These are phyloP conservation scores for Yoshiicerus persimilis DNA, from an alignment of 1,140 invertebrate species.

Conservation along the genomic window DNA sequence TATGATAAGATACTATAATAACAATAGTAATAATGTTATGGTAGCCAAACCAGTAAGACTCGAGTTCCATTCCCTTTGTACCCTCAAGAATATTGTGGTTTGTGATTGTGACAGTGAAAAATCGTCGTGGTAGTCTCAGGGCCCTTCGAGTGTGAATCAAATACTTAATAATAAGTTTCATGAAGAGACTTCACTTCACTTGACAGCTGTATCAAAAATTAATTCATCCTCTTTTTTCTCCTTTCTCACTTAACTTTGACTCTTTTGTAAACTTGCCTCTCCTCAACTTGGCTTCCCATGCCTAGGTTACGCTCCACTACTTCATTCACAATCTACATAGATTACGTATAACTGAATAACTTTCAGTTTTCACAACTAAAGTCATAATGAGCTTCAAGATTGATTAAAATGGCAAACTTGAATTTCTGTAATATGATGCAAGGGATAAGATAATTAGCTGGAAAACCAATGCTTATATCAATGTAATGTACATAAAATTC, in stretches of 20 bases:
- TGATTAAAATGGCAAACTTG: too few relatives aligned
- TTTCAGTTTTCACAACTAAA: too few relatives aligned
- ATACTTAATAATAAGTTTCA: conserved; percentile 11
- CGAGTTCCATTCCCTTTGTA: neutral
- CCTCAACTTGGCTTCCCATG: neutral
- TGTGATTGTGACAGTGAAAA: conserved; percentile 19
- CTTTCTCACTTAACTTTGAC: neutral
- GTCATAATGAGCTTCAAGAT: too few relatives aligned
- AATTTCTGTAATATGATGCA: too few relatives aligned
- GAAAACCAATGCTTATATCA: too few relatives aligned
- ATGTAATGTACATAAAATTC: too few relatives aligned
- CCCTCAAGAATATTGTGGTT: neutral
- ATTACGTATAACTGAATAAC: too few relatives aligned
- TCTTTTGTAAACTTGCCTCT: neutral
- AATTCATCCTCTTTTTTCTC: neutral
- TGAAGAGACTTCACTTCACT: neutral
- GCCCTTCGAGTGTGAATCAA: conserved; percentile 2
- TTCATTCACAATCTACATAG: neutral
- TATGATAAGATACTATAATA: neutral
- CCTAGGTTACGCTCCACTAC: neutral
- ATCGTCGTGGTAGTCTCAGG: neutral
- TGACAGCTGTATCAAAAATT: conserved; percentile 15
- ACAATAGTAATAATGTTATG: too few relatives aligned
- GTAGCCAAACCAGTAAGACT: neutral
- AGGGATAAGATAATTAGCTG: too few relatives aligned